Evolutionary conservation across 92 coral and sea anemone genomes (phyloP), one percentile per base, ranked within the genome.

Genomic region (Porites evermanni): DNA sequence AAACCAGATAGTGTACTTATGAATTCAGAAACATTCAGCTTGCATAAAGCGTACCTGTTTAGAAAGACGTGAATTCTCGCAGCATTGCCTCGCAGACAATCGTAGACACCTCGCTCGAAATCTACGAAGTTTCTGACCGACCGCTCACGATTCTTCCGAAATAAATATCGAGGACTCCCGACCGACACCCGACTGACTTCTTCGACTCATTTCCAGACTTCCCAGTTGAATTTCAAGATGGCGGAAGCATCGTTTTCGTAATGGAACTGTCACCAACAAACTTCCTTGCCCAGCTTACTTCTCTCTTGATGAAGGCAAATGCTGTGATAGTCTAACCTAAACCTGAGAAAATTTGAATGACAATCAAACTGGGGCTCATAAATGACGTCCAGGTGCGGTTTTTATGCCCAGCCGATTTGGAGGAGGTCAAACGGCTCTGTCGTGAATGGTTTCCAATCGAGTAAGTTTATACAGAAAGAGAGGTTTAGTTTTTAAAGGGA

Each of bases 391-490:
- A 97, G 89, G 88, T 97, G 47, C 95, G 99, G 79, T 97, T 97
- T 79, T 91, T 97, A 64, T 88, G 99, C 81, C 97, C 99, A 72
- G 77, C 88, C 69, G 99, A 97, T 86, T 88, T 95, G 47, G 93
- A 84, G n/a, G 98, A 97, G 84, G 98, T 97, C 82, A 97, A 97
- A 86, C 93, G 95, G 54, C 89, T 97, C 24, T 97, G 99, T 80
- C 85, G 95, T 71, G 98, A 91, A 85, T 97, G 99, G 99, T 97
- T 97, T 84, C 99, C 99, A 1, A 97, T 97, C 86, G 99, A 97
- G 99, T 97, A 79, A 88, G 99, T 97, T 72, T 76, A 83, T 83
- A 64, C 87, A 74, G 87, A 83, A 47, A 19, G 54, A 60, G 87
- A 83, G 80, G 23, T 64, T 63, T 44, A 21, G 63, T 26, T 47